Evolutionary conservation across 2,797 vertebrate genomes (phyloP).

Genomic region (Cirrhinus mrigala): DNA sequence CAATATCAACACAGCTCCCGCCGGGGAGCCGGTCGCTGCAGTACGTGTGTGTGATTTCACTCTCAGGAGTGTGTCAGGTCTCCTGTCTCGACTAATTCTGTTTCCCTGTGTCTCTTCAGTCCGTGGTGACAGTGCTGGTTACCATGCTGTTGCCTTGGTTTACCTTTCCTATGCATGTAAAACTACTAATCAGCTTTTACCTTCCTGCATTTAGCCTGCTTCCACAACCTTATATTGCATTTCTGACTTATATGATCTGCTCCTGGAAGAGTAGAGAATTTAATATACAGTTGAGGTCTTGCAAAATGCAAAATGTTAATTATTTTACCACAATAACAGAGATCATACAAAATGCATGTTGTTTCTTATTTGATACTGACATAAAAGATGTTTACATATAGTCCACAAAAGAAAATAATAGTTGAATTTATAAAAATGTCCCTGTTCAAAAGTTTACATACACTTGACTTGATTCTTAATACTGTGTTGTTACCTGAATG

Average conservation of each 20-base stretch:
- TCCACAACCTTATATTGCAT: neutral
- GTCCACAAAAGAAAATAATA: too few species aligned
- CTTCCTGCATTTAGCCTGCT: neutral
- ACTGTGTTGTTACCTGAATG: too few species aligned
- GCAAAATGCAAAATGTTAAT: too few species aligned
- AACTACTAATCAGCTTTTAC: neutral
- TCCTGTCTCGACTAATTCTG: slow-evolving; percentile 34
- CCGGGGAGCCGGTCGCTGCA: slow-evolving; percentile 23
- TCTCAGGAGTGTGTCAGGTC: slow-evolving; percentile 8
- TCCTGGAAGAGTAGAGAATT: neutral
- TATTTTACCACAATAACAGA: too few species aligned
- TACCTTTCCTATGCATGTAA: neutral
- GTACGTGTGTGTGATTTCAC: neutral
- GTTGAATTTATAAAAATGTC: too few species aligned
- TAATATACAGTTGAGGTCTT: too few species aligned
- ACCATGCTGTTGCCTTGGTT: neutral
- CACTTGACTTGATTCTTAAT: too few species aligned
- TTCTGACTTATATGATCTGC: neutral
- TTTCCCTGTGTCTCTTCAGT: slow-evolving; percentile 2
- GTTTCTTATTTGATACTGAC: too few species aligned
- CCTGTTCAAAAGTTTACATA: too few species aligned
- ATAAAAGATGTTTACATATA: too few species aligned
- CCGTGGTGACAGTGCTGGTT: neutral
- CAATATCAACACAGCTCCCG: slow-evolving; percentile 23
- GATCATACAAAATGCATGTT: too few species aligned